These are phyloP conservation scores for Sebastes goodei DNA, from an alignment of 2,797 vertebrate species.

Conservation along the genomic window DNA sequence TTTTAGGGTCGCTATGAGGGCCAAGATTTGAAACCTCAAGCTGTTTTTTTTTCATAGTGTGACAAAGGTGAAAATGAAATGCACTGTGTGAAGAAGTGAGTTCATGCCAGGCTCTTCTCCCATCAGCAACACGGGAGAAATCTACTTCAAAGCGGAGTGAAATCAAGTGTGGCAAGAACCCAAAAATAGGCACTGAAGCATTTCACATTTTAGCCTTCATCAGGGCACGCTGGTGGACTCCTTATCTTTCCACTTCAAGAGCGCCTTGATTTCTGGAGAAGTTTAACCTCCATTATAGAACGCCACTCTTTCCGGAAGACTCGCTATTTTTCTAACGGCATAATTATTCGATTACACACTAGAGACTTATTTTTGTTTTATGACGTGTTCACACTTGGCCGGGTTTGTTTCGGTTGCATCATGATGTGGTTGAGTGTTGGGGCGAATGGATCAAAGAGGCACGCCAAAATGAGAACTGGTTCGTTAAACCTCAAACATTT, in stretches of 20 bases:
- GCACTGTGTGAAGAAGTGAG: not conserved
- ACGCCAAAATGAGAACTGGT: not conserved
- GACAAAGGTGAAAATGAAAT: constrained; percentile 27
- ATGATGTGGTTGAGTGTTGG: not conserved
- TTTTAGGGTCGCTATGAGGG: not conserved
- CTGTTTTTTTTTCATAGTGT: constrained; percentile 13
- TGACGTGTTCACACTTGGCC: not conserved
- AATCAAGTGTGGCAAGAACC: constrained; percentile 52
- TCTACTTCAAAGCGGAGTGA: constrained; percentile 47
- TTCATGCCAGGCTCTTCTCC: not conserved
- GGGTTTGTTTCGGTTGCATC: not conserved
- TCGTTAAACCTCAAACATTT: not conserved
- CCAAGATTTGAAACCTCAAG: not conserved
- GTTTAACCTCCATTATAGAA: constrained; percentile 38
- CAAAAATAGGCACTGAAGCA: constrained; percentile 45
- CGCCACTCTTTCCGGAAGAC: constrained; percentile 3
- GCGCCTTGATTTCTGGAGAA: constrained; percentile 22
- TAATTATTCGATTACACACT: constrained; percentile 1
- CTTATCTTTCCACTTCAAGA: constrained; percentile 39
- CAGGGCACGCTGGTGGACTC: constrained; percentile 17
- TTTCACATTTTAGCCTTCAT: constrained; percentile 34
- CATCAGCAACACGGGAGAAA: constrained; percentile 23
- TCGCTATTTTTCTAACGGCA: not conserved
- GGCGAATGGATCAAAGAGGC: not conserved
- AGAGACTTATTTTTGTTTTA: not conserved